Conservation (phyloP, 2,797 vertebrate species). For the Chelidonichthys spinosus region DNA sequence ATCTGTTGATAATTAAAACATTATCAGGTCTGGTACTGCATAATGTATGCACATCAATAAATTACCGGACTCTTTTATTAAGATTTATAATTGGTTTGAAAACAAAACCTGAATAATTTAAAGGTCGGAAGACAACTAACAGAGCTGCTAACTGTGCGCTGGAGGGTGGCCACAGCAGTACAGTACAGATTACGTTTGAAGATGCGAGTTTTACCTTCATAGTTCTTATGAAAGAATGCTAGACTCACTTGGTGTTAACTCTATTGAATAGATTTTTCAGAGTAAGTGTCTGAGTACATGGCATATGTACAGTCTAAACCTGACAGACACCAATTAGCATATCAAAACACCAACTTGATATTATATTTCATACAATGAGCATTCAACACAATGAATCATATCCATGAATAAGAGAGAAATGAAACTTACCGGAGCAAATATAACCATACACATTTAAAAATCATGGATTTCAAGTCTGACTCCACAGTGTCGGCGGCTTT, state of each 20-base stretch:
- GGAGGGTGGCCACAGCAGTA: conserved; percentile 68
- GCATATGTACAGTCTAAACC: neutral
- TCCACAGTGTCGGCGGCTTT: conserved; percentile 84
- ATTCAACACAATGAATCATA: no score
- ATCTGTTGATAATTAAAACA: neutral
- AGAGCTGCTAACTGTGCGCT: conserved; percentile 70
- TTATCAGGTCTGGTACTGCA: conserved; percentile 12
- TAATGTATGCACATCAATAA: conserved; percentile 57
- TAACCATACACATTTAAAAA: conserved; percentile 99
- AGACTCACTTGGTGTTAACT: neutral
- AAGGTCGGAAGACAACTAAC: conserved; percentile 71
- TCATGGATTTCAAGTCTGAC: conserved; percentile 84
- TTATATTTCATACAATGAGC: neutral
- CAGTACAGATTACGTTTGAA: conserved; percentile 42
- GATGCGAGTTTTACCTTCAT: conserved; percentile 1
- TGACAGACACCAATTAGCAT: neutral
- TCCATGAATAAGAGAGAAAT: conserved; percentile 2
- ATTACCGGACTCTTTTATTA: conserved; percentile 52
- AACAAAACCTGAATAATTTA: conserved; percentile 82
- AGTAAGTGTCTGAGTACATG: neutral
- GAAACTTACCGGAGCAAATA: conserved; percentile 99
- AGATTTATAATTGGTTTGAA: conserved; percentile 61
- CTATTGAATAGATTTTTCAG: neutral
- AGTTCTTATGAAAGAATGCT: neutral
- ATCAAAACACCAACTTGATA: neutral